Evolutionary conservation across 2,888 invertebrate species (phyloP), one percentile per base, ranked within the genome.

Genomic region (Stegophylla sp.): DNA sequence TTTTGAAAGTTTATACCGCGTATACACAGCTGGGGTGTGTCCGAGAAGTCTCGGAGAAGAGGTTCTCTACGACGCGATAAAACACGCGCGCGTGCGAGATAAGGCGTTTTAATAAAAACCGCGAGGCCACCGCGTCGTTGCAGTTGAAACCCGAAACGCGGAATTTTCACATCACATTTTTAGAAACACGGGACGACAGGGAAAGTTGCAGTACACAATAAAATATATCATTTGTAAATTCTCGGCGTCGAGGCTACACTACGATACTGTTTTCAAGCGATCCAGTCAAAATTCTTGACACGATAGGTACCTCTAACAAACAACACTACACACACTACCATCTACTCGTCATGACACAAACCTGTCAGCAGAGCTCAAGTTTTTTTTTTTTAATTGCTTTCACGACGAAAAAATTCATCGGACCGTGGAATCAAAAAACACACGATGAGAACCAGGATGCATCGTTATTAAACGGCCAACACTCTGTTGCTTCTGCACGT

Each of bases 371-470:
- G 1, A 34, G 34, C 10, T 74, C 20, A 34, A 51, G 48, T 28
- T 53, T 66, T 56, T 64, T 51, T n/a, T 53, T 76, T 63, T 48
- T 79, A 79, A 79, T 69, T 59, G 77, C 28, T 79, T 79, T 69
- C 69, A 28, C 56, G 69, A 59, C 34, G 61, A 61, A 69, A 64
- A 79, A 69, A 69, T n/a, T 15, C 34, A 69, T 23, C 77, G 77
- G 48, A 79, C 41, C 77, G 61, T 79, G 48, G n/a, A 69, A 79
- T 56, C n/a, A n/a, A 20, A 63, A 43, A 67, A 59, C 59, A 79
- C n/a, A n/a, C n/a, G n/a, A n/a, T 69, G 77, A 79, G 77, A 79
- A 79, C 77, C 69, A 79, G 77, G 77, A 79, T 79, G 69, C 61
- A 26, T 74, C 20, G 48, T 64, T 75, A 61, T 34, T 34, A 34